Base-by-base conservation (phyloP, 2,888 invertebrate genomes). In the Ethmia dodecea region DNA sequence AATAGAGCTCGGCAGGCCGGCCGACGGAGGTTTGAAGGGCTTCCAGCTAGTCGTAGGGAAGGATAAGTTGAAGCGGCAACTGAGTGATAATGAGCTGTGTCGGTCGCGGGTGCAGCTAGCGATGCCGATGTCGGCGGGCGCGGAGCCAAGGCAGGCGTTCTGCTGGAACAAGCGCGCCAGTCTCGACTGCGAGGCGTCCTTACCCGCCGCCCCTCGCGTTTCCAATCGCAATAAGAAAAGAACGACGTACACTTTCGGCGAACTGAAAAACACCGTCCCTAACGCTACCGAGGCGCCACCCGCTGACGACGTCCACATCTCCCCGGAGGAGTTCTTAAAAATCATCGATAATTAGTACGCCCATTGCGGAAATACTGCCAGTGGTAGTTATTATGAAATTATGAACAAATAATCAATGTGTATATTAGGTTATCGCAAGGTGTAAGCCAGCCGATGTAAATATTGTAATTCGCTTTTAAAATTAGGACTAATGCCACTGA, bases 381-480 rank as follows among this genome's bases (percentile, higher is more conserved):
- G 38, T 38, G 34, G 60, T 38, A 55, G 40, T 49, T 52, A 52
- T 55, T 54, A n/a, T 56, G 49, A 43, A 54, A 56, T 47, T 53
- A 57, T 52, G 59, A 63, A 62, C 61, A 64, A 71, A 57, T 46
- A 59, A 56, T 52, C 61, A 53, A 68, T 59, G 72, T 77, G 76
- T 75, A 75, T 67, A 73, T 67, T 70, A 72, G 66, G 65, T 52
- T 66, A 67, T 59, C 45, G 52, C 60, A 49, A 56, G 64, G 60
- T 68, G 59, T 57, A 57, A 55, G 62, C 64, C 68, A 61, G 71
- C 69, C 60, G 64, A 51, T 86, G 84, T 86, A 86, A 77, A 86
- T 86, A 86, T 71, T 80, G 76, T 83, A 83, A 74, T 77, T 79
- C 69, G 81, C 81, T 84, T 84, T 65, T 76, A 73, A 71, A 68